Base-by-base conservation (phyloP, 2,888 invertebrate genomes). In the Parasteatoda lunata region DNA sequence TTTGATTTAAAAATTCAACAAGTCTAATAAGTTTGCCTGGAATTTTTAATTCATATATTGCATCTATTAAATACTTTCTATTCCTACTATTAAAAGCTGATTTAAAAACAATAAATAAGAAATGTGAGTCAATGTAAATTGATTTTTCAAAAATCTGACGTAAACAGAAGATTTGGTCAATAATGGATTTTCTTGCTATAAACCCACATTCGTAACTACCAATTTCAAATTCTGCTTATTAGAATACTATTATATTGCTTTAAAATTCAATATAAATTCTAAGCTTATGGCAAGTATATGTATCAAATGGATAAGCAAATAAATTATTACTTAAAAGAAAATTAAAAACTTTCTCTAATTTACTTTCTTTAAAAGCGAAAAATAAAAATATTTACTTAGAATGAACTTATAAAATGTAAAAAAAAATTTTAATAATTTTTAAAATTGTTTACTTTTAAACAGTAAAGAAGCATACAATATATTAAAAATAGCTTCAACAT, bases 71-170 rank as follows among this genome's bases (percentile, higher is more conserved):
- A 49, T 52, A 5, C 1, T 72, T 72, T 9, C n/a, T 9, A 5
- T n/a, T 7, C 11, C 1, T 13, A 6, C 69, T 45, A 47, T 30
- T 7, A 47, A 69, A 69, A 4, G 47, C 45, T 47, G 52, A 6
- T 15, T 51, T 72, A 72, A 72, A 49, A 8, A 51, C 51, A 15
- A 72, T 72, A 72, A 52, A 52, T 13, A 51, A 48, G 30, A 52
- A 0, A 51, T 51, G n/a, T 7, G 69, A 5, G 11, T 6, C 69
- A 3, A 45, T 47, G 47, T 48, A 13, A 47, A 11, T 47, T 47
- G 54, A 51, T 15, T 72, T 72, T 72, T 51, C 51, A 45, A 52
- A 3, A 72, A 72, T 72, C 30, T 51, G 72, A 51, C 15, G 51
- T 5, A 72, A 15, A 51, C 51, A 72, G n/a, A 51, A 52, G 52